Percentiles rank a stretch among this genome's conserved stretches.
These are phyloP conservation scores for Sycobia sp. DNA, from an alignment of 1,140 invertebrate genomes.

Conservation along the genomic window DNA sequence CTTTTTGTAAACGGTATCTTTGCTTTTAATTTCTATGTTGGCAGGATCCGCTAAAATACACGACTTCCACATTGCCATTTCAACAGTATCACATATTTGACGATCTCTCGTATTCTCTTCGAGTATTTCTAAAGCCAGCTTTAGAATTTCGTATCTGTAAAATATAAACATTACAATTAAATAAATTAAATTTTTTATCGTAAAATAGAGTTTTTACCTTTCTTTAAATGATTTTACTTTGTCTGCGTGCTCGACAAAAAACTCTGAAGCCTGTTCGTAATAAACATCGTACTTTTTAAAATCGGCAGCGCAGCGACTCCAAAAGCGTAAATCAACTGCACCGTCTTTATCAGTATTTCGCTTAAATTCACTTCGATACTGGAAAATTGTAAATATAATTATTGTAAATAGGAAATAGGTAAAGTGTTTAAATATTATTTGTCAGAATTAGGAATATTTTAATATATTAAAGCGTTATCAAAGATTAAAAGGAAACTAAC, in stretches of 20 bases:
- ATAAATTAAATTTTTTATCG: too few relatives aligned
- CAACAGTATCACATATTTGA: conserved; percentile 47
- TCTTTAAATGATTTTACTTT: conserved; percentile 55
- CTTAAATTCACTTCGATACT: conserved; percentile 50
- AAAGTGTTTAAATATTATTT: background rate
- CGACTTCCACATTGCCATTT: conserved; percentile 58
- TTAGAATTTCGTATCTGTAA: conserved; percentile 51
- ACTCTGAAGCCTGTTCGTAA: conserved; percentile 62
- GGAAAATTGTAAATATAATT: background rate
- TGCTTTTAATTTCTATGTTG: conserved; percentile 44
- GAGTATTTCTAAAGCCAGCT: conserved; percentile 49
- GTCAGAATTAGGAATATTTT: too few relatives aligned
- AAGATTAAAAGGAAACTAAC: conserved; percentile 33
- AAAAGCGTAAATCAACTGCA: conserved; percentile 60
- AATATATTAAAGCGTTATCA: too few relatives aligned
- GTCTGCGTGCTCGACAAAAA: conserved; percentile 62
- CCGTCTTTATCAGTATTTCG: conserved; percentile 46
- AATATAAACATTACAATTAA: conserved; percentile 4
- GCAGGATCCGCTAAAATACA: conserved; percentile 52
- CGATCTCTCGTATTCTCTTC: conserved; percentile 46
- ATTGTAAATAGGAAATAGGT: background rate
- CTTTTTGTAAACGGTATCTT: conserved; percentile 43
- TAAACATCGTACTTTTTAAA: conserved; percentile 64
- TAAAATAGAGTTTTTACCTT: conserved; percentile 37
- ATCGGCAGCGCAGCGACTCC: conserved; percentile 64